A percentile compares a stretch with the other conserved stretches of the same genome.
These are phyloP conservation scores for Gavialis gangeticus DNA, from an alignment of 2,113 vertebrate genomes.

Conservation along the genomic window DNA sequence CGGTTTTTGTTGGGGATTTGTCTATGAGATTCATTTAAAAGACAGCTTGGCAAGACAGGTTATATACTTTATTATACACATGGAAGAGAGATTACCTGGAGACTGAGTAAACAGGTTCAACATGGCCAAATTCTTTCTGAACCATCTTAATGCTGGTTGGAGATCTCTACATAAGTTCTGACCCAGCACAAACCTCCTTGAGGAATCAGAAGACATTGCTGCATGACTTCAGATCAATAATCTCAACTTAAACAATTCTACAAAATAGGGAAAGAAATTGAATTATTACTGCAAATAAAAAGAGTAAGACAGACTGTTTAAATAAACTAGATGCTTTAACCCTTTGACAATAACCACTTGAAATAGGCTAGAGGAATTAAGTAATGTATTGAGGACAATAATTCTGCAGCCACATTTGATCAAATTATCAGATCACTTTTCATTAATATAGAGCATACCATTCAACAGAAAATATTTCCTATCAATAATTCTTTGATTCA, in stretches of 20 bases:
- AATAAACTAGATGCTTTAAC: neutral
- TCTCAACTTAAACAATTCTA: neutral
- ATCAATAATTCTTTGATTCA: neutral
- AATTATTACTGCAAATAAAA: neutral
- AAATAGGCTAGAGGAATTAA: neutral
- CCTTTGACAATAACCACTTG: neutral
- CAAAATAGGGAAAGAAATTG: neutral
- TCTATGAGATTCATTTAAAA: too few relatives aligned
- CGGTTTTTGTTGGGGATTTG: too few relatives aligned
- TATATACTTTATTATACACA: too few relatives aligned
- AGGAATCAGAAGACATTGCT: conserved; percentile 10
- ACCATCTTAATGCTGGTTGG: conserved; percentile 34
- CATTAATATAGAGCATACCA: neutral
- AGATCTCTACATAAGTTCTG: conserved; percentile 19
- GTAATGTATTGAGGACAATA: neutral
- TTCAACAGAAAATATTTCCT: neutral
- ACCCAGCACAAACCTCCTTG: conserved; percentile 22
- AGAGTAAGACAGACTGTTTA: neutral
- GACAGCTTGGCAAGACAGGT: too few relatives aligned
- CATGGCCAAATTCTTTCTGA: conserved; percentile 8
- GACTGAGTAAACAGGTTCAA: too few relatives aligned
- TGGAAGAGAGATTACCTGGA: too few relatives aligned
- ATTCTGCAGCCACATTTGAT: neutral
- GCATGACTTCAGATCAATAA: neutral
- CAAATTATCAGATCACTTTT: conserved; percentile 37